Conservation (phyloP, 2,888 invertebrate genomes). For the Eristalis intricaria region DNA sequence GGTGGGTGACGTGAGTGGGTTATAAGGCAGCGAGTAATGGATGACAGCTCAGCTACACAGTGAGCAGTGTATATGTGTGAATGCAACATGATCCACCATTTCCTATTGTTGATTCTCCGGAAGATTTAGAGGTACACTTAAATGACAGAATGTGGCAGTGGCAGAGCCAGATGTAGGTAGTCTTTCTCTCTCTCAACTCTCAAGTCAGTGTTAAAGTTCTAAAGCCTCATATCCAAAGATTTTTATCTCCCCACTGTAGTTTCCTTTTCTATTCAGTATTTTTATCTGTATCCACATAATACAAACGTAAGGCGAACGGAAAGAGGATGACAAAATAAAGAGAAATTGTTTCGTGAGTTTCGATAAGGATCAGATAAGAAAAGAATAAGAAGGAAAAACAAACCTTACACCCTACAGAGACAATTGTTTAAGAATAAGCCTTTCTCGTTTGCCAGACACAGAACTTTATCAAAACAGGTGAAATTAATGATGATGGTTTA, state of each 20-base stretch:
- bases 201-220: constrained; percentile 50
- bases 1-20: constrained; percentile 43
- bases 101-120: constrained; percentile 50
- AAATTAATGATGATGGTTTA: constrained; percentile 69
- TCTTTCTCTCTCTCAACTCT: constrained; percentile 22
- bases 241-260: constrained; percentile 36
- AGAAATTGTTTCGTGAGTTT: constrained; percentile 69
- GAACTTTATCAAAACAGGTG: constrained; percentile 37
- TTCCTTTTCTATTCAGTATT: constrained; percentile 65
- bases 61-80: constrained; percentile 65
- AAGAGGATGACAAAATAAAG: constrained; percentile 53
- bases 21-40: neutral
- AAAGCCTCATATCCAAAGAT: constrained; percentile 50
- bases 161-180: constrained; percentile 12
- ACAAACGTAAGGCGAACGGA: neutral
- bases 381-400: constrained; percentile 37
- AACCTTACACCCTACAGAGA: constrained; percentile 59
- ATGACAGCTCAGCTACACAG: constrained; percentile 13
- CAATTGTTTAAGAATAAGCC: constrained; percentile 55
- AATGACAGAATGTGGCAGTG: constrained; percentile 47
- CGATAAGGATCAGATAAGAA: constrained; percentile 68
- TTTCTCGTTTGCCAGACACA: constrained; percentile 12
- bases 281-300: constrained; percentile 24
- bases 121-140: constrained; percentile 65
- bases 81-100: constrained; percentile 67